Conservation (phyloP, 2,888 invertebrate genomes). For the Drosophila limbata region DNA sequence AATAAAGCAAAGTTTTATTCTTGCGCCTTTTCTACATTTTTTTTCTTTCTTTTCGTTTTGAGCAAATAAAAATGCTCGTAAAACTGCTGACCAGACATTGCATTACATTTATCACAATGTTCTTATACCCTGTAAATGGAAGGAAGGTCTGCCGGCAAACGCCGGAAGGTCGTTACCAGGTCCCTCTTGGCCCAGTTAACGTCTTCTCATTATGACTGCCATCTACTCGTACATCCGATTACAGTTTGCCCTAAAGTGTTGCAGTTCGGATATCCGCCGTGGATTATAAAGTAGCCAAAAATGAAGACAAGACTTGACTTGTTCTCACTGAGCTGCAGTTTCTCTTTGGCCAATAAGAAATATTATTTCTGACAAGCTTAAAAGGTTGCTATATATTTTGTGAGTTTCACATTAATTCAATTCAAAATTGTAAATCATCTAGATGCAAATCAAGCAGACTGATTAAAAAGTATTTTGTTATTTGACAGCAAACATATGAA, state of each 20-base stretch:
- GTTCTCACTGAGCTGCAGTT: background rate
- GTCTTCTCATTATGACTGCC: constrained; percentile 7
- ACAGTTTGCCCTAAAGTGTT: constrained; percentile 9
- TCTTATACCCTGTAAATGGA: constrained; percentile 23
- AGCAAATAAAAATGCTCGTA: constrained; percentile 27
- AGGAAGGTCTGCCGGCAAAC: background rate
- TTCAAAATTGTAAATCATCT: background rate
- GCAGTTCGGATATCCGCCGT: constrained; percentile 10
- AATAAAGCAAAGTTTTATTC: constrained; percentile 44
- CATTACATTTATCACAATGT: constrained; percentile 26
- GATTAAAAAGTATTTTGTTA: background rate
- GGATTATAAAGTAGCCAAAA: background rate
- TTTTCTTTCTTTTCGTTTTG: constrained; percentile 14
- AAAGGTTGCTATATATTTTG: background rate
- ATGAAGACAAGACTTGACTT: background rate
- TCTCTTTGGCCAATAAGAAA: background rate
- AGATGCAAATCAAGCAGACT: background rate
- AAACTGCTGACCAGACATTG: constrained; percentile 44
- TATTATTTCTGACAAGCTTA: background rate
- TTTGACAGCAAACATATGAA: background rate
- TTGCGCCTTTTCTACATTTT: constrained; percentile 13
- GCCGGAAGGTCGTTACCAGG: constrained; percentile 11
- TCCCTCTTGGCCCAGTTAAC: constrained; percentile 2
- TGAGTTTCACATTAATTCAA: background rate
- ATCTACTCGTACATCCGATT: constrained; percentile 10